Conservation (phyloP, 2,113 vertebrate species). For the Reinhardtius hippoglossoides region DNA sequence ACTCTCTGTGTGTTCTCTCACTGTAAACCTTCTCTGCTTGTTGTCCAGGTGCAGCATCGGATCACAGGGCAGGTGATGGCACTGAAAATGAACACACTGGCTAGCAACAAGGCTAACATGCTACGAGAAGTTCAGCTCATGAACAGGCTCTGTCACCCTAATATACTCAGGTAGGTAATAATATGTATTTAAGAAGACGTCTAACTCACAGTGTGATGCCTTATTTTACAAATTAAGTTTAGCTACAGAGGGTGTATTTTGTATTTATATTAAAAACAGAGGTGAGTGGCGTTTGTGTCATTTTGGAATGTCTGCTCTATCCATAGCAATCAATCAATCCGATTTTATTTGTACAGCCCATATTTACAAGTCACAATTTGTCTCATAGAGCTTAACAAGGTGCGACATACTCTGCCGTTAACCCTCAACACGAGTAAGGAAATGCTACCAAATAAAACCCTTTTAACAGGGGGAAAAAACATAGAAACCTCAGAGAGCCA, state of each 20-base stretch:
- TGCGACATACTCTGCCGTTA: too few species aligned
- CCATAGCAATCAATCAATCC: too few species aligned
- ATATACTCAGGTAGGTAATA: constrained; percentile 79
- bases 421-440: too few species aligned
- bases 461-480: too few species aligned
- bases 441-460: too few species aligned
- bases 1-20: background rate
- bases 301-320: too few species aligned
- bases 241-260: background rate
- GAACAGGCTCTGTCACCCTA: constrained; percentile 89
- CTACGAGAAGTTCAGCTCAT: constrained; percentile 95
- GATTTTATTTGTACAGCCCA: too few species aligned
- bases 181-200: background rate
- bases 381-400: too few species aligned
- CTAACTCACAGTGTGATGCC: too few species aligned
- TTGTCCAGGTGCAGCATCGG: constrained; percentile 89
- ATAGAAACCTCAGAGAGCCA: too few species aligned
- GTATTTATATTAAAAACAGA: background rate
- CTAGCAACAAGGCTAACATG: constrained; percentile 95
- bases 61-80: constrained; percentile 96
- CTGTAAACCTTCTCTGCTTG: background rate
- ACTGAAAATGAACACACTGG: constrained; percentile 97
- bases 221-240: background rate
- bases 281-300: too few species aligned
- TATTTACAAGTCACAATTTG: too few species aligned